These are phyloP conservation scores for Menidia beryllina DNA, from an alignment of 2,113 vertebrate species.

Conservation along the genomic window DNA sequence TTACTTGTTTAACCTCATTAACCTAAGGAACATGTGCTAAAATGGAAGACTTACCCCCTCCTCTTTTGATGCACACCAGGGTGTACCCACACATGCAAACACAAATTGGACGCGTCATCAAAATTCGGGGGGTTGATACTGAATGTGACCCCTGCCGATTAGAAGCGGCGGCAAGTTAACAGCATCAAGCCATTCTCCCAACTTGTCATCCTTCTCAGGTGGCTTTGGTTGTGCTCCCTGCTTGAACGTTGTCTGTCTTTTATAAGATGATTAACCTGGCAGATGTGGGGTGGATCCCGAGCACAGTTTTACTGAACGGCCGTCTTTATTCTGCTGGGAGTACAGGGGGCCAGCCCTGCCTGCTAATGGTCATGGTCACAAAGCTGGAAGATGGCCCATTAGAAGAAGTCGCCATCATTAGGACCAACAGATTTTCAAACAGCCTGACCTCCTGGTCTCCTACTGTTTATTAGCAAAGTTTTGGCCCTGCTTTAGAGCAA, in stretches of 20 bases:
- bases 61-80: slow-evolving; percentile 15
- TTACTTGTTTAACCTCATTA: slow-evolving; percentile 80
- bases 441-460: slow-evolving; percentile 63
- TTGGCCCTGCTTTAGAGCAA: slow-evolving; percentile 62
- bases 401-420: slow-evolving; percentile 65
- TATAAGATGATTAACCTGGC: slow-evolving; percentile 72
- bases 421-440: slow-evolving; percentile 63
- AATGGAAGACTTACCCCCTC: slow-evolving; percentile 50
- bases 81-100: slow-evolving; percentile 29
- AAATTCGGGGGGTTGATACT: slow-evolving; percentile 54
- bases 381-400: slow-evolving; percentile 70
- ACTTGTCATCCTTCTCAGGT: slow-evolving; percentile 33
- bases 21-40: slow-evolving; percentile 65
- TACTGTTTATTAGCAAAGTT: slow-evolving; percentile 73
- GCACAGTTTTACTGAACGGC: slow-evolving; percentile 65
- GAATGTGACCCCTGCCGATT: slow-evolving; percentile 65
- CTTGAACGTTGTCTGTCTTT: slow-evolving; percentile 55
- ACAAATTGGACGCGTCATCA: slow-evolving; percentile 62
- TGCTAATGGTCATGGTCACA: slow-evolving; percentile 63
- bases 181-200: slow-evolving; percentile 33
- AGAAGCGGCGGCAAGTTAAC: slow-evolving; percentile 49
- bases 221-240: slow-evolving; percentile 32
- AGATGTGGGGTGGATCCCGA: slow-evolving; percentile 62
- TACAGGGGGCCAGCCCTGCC: slow-evolving; percentile 58
- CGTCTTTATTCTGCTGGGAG: slow-evolving; percentile 53